Base-by-base conservation (phyloP, 2,113 vertebrate genomes). In the Gadus macrocephalus region DNA sequence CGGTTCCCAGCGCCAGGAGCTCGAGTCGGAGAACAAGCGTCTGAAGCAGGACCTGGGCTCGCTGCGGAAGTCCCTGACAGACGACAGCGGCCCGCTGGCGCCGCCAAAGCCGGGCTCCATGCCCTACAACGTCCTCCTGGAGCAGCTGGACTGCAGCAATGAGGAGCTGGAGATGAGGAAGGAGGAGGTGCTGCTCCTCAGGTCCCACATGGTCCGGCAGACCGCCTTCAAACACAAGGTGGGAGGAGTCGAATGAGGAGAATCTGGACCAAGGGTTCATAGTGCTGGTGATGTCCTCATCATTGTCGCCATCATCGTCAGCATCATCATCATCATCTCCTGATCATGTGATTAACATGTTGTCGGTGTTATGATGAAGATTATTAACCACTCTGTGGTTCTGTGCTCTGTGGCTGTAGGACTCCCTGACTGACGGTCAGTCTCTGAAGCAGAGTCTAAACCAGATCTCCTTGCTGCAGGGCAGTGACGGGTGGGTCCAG, bases 131-230 rank as follows among this genome's bases (percentile, higher is more conserved):
- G 92, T 95, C 12, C 91, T 98, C 16, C 90, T 98, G 83, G 94
- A 96, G 0, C 97, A 99, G 67, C 90, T 99, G 80, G 93, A 85
- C 53, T 93, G 96, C 0, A 92, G 95, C 66, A 95, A 90, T 0
- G 96, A 99, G 3, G 96, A 98, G 83, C 89, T 99, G 0, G 96
- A 98, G 31, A 93, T 98, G 3, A 93, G 96, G 9, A 98, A 97
- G 84, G 97, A 99, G 42, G 97, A 99, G 68, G 97, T 99, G 74
- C 93, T 98, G 66, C 96, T 98, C 76, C 87, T 99, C 35, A 89
- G 95, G 53, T 97, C 96, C 38, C 96, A 98, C 72, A 91, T 99
- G 28, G 95, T 98, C 35, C 96, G 93, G 82, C 95, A 96, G 62
- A 96, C 97, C 62, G 94, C 94, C 2, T 92, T 95, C 31, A 95